Conservation (phyloP, 2,888 invertebrate genomes). For the Fragum fragum region DNA sequence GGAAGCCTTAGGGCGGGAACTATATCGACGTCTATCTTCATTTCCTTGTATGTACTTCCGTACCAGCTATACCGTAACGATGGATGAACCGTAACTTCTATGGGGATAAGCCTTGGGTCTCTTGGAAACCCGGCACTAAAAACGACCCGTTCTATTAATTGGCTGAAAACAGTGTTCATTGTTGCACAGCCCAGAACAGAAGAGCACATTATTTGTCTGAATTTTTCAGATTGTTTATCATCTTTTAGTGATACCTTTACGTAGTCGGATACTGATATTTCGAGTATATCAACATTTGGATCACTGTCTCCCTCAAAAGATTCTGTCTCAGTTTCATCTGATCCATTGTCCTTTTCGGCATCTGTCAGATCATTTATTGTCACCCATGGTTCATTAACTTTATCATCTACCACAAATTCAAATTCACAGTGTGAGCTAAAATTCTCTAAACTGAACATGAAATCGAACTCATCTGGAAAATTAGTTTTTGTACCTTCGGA, state of each 20-base stretch:
- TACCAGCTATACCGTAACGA: conserved; percentile 44
- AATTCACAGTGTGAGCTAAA: conserved; percentile 43
- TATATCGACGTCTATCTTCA: conserved; percentile 52
- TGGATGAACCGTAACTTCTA: conserved; percentile 52
- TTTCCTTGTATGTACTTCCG: conserved; percentile 51
- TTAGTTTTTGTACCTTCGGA: conserved; percentile 61
- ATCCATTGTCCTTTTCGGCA: not conserved
- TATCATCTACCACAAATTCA: conserved; percentile 32
- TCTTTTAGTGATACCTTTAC: conserved; percentile 31
- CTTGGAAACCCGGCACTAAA: conserved; percentile 48
- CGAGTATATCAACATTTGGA: not conserved
- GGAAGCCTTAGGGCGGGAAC: conserved; percentile 57
- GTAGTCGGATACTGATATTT: conserved; percentile 42
- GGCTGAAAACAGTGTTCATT: not conserved
- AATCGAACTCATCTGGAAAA: conserved; percentile 62
- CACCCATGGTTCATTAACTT: not conserved
- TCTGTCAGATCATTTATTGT: not conserved
- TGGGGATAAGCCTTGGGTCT: conserved; percentile 32
- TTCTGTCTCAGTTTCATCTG: not conserved
- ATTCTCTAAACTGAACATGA: conserved; percentile 54
- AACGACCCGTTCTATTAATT: conserved; percentile 15
- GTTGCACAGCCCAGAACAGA: not conserved
- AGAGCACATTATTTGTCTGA: conserved; percentile 28
- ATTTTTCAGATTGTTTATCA: conserved; percentile 10
- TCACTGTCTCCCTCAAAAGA: not conserved